Percentiles rank a stretch among this genome's conserved stretches.
Evolutionary conservation across 1,140 invertebrate genomes (phyloP).

Genomic region (Drosophila paulistorum): DNA sequence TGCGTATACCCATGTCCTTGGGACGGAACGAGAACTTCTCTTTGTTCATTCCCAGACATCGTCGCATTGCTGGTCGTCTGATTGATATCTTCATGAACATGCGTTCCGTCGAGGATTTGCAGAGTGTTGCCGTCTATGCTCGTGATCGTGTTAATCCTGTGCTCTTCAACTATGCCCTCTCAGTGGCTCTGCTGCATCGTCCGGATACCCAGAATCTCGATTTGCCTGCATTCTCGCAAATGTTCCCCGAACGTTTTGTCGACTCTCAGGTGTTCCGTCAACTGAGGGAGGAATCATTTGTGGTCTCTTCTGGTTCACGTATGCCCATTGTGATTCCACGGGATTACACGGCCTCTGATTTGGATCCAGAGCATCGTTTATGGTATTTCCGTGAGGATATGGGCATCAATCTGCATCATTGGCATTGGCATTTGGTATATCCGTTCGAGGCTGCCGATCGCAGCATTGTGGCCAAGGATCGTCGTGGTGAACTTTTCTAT

Average conservation of each 20-base stretch:
- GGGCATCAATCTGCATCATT: slow-evolving; percentile 91
- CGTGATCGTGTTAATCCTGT: slow-evolving; percentile 90
- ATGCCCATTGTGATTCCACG: slow-evolving; percentile 88
- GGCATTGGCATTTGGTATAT: slow-evolving; percentile 94
- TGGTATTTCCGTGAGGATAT: slow-evolving; percentile 90
- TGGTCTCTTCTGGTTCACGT: slow-evolving; percentile 86
- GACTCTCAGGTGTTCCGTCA: slow-evolving; percentile 88
- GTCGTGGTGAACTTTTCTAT: slow-evolving; percentile 90
- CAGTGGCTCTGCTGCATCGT: slow-evolving; percentile 90
- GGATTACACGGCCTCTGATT: slow-evolving; percentile 89
- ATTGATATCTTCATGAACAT: slow-evolving; percentile 90
- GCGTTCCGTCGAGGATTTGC: slow-evolving; percentile 88
- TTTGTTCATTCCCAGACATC: slow-evolving; percentile 89
- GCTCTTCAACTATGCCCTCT: slow-evolving; percentile 90
- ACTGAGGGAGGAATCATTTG: slow-evolving; percentile 87
- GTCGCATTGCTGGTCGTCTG: slow-evolving; percentile 87
- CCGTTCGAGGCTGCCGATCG: slow-evolving; percentile 86
- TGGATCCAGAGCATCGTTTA: slow-evolving; percentile 88
- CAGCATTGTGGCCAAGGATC: slow-evolving; percentile 87
- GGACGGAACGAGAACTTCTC: slow-evolving; percentile 89
- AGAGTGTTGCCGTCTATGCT: slow-evolving; percentile 88
- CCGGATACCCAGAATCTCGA: slow-evolving; percentile 89
- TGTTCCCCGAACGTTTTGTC: slow-evolving; percentile 91
- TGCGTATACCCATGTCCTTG: slow-evolving; percentile 87
- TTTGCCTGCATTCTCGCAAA: slow-evolving; percentile 88